Conservation (phyloP, 2,888 invertebrate species). For the Nephrotoma guestfalica region DNA sequence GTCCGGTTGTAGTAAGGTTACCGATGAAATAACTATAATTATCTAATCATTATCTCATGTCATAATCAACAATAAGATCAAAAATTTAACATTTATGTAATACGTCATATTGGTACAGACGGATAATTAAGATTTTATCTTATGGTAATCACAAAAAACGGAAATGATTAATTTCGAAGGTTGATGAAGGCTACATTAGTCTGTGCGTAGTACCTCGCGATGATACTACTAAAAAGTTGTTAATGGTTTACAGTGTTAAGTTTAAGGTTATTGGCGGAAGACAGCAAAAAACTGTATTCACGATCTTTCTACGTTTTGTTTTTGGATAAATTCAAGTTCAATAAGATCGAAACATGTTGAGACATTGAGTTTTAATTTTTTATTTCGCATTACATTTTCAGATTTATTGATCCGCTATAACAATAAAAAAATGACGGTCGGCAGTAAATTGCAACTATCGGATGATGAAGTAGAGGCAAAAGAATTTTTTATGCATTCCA, state of each 20-base stretch:
- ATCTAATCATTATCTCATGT: too few relatives aligned
- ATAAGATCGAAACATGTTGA: not conserved
- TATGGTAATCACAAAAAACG: too few relatives aligned
- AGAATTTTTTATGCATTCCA: conserved; percentile 3
- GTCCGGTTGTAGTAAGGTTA: too few relatives aligned
- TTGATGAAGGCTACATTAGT: too few relatives aligned
- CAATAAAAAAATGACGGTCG: not conserved
- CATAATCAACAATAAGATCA: too few relatives aligned
- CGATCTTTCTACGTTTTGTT: not conserved
- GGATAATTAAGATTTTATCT: too few relatives aligned
- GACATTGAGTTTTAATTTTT: not conserved
- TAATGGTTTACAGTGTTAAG: not conserved
- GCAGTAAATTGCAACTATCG: not conserved
- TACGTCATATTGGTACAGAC: too few relatives aligned
- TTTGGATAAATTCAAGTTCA: not conserved
- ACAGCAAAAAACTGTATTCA: not conserved
- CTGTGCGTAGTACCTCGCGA: too few relatives aligned
- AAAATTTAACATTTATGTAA: too few relatives aligned
- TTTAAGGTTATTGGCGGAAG: not conserved
- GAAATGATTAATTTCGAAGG: too few relatives aligned
- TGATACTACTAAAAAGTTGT: too few relatives aligned
- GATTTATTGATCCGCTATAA: not conserved
- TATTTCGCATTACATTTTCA: not conserved
- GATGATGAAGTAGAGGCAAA: conserved; percentile 7
- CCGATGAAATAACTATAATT: too few relatives aligned